Evolutionary conservation across 2,113 vertebrate genomes (phyloP).

Genomic region (Chrysemys picta): DNA sequence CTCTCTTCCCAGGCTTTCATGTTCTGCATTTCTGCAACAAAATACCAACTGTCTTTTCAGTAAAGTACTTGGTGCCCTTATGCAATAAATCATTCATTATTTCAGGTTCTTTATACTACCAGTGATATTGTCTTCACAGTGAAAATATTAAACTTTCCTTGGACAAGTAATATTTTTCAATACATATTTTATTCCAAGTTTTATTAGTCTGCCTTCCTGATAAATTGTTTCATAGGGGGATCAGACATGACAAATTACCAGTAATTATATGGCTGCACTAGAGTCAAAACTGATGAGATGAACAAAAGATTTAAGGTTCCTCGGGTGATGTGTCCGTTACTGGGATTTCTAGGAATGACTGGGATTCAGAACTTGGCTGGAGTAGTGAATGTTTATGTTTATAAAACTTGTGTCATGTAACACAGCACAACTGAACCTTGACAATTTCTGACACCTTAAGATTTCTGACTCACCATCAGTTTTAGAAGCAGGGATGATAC

Average conservation of each 20-base stretch:
- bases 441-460: fast-evolving
- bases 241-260: fast-evolving
- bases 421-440: fast-evolving
- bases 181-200: fast-evolving
- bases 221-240: fast-evolving
- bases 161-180: not conserved
- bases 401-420: fast-evolving
- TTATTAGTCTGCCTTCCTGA: not conserved
- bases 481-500: fast-evolving
- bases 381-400: fast-evolving
- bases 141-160: slow-evolving; percentile 50
- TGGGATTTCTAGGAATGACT: fast-evolving
- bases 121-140: not conserved
- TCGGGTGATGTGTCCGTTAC: fast-evolving
- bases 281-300: not conserved
- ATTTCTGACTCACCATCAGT: not conserved
- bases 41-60: not conserved
- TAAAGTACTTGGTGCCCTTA: not conserved
- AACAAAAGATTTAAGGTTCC: fast-evolving
- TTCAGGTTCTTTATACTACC: slow-evolving; percentile 27
- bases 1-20: not conserved
- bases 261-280: fast-evolving
- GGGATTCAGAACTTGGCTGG: not conserved
- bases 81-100: slow-evolving; percentile 24
- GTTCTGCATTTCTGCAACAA: not conserved